These are phyloP conservation scores for Congeria kusceri DNA, from an alignment of 2,888 invertebrate genomes.

Conservation along the genomic window DNA sequence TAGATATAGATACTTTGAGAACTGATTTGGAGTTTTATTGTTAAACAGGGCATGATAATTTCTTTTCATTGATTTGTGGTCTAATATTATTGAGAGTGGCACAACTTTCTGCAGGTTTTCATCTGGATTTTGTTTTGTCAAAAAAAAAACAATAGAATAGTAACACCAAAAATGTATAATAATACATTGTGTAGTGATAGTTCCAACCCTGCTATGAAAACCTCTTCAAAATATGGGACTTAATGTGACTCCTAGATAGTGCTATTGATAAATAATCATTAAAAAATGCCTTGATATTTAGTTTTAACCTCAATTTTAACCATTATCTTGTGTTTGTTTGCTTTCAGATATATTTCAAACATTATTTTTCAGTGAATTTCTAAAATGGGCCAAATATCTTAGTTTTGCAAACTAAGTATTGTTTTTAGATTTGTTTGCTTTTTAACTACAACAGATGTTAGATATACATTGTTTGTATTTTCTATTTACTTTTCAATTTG, in stretches of 20 bases:
- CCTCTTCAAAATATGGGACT: too few relatives aligned
- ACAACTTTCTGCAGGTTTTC: not conserved
- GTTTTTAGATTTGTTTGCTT: not conserved
- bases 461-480: not conserved
- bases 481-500: not conserved
- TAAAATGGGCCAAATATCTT: constrained; percentile 58
- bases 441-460: not conserved
- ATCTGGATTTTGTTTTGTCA: not conserved
- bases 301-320: not conserved
- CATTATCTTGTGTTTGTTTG: not conserved
- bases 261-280: too few relatives aligned
- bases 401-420: constrained; percentile 10
- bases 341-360: not conserved
- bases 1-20: constrained; percentile 11
- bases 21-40: constrained; percentile 3
- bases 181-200: too few relatives aligned
- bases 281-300: too few relatives aligned
- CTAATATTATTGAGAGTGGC: not conserved
- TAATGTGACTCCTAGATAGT: too few relatives aligned
- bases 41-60: constrained; percentile 21
- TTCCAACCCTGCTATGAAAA: too few relatives aligned
- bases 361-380: constrained; percentile 45
- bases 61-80: not conserved
- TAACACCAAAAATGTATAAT: too few relatives aligned
- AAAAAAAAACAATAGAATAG: not conserved